phyloP scores from a whole-genome alignment of 2,888 invertebrate genomes.

The Drosophila birchii region DNA sequence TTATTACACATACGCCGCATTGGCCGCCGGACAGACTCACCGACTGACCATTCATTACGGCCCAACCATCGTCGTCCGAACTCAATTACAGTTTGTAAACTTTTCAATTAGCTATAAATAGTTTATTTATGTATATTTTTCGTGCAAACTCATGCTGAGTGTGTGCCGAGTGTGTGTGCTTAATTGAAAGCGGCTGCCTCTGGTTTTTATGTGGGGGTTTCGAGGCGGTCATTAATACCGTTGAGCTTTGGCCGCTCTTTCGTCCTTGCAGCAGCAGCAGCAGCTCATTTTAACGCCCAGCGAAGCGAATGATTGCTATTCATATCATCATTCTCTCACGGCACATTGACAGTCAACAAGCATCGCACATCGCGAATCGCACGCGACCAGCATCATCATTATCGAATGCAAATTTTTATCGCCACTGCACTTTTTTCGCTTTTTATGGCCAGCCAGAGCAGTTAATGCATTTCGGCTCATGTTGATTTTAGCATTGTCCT shows the following conservation, averaged over 20 bases:
- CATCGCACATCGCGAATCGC: conserved; percentile 7
- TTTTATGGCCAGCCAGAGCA: conserved; percentile 17
- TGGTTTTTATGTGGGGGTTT: conserved; percentile 31
- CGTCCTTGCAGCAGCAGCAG: conserved; percentile 59
- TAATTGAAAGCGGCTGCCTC: conserved; percentile 52
- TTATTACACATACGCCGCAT: conserved; percentile 67
- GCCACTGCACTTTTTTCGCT: conserved; percentile 21
- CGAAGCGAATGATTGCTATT: conserved; percentile 81
- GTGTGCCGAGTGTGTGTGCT: conserved; percentile 36
- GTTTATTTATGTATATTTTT: conserved; percentile 77
- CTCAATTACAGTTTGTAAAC: conserved; percentile 83
- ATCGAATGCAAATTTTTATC: conserved; percentile 78
- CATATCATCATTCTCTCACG: conserved; percentile 55
- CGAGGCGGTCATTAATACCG: conserved; percentile 67
- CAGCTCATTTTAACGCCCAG: conserved; percentile 70
- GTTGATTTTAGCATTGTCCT: conserved; percentile 28
- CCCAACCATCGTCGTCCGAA: conserved; percentile 52
- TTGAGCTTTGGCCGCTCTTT: conserved; percentile 68
- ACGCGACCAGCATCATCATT: conserved; percentile 61
- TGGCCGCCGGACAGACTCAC: conserved; percentile 24
- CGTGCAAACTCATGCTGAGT: conserved; percentile 64
- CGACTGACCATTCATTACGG: conserved; percentile 64
- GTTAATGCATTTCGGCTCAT: conserved; percentile 19
- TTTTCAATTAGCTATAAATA: conserved; percentile 82
- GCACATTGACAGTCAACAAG: conserved; percentile 57